Conservation (phyloP, 2,888 invertebrate genomes). For the Mimachlamys varia region DNA sequence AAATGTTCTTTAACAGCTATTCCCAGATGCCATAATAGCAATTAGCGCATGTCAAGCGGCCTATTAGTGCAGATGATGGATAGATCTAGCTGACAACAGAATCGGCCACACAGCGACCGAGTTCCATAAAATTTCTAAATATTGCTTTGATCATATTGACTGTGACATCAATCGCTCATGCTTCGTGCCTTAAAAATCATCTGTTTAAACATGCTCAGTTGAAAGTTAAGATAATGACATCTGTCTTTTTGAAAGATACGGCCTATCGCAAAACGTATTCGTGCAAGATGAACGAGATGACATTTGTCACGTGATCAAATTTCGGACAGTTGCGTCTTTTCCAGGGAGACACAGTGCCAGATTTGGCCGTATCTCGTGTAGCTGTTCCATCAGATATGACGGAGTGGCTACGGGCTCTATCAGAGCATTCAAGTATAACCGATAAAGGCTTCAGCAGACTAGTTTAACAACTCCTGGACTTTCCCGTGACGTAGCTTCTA, state of each 20-base stretch:
- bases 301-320: neutral
- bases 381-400: constrained; percentile 15
- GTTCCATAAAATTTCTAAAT: neutral
- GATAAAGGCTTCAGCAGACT: neutral
- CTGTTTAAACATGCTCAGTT: constrained; percentile 14
- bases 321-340: constrained; percentile 7
- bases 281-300: neutral
- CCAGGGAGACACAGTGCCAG: neutral
- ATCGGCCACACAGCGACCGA: constrained; percentile 1
- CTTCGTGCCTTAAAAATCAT: neutral
- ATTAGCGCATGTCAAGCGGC: neutral
- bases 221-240: constrained; percentile 7
- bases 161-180: neutral
- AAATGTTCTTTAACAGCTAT: constrained; percentile 29
- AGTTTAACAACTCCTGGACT: neutral
- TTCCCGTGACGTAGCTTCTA: neutral
- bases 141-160: constrained; percentile 22
- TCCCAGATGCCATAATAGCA: constrained; percentile 17
- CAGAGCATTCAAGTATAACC: neutral
- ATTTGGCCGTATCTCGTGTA: neutral
- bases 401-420: neutral
- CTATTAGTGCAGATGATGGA: neutral
- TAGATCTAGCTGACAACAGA: constrained; percentile 11
- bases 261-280: neutral
- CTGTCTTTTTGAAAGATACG: constrained; percentile 32